Evolutionary conservation across 2,113 vertebrate genomes (phyloP), one percentile per base, ranked within the genome.

Genomic region (Takifugu bimaculatus): DNA sequence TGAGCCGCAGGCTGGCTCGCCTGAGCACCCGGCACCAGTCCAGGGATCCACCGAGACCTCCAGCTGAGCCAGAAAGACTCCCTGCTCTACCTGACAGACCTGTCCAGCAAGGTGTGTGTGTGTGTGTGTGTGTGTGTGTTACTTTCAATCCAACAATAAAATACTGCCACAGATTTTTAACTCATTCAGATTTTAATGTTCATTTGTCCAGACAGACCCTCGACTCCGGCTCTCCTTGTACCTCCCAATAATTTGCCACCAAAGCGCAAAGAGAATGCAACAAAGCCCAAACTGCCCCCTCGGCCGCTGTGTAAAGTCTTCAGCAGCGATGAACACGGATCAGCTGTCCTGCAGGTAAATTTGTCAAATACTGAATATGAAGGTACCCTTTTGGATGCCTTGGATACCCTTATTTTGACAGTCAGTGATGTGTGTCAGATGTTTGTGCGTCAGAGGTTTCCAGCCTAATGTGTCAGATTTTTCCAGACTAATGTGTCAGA

Each of bases 261-360:
- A 2, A 88, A 84, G 64, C 68, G 76, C 0, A 70, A 77, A 0
- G 75, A 83, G 61, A 72, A 69, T 61, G 2, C 68, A 4, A 77
- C 80, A 7, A 91, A 92, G 61, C 87, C 85, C 45, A 87, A 74
- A 57, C 72, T 84, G 3, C 86, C 88, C 7, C 79, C 81, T 3
- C 82, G 82, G 32, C 89, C 90, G 3, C 66, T 81, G 47, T 79
- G 70, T 48, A 91, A 71, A 45, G 77, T 79, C 64, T 93, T 93
- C 78, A 90, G 66, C 35, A 88, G 90, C 70, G 67, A 45, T 2
- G 79, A 82, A 1, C 91, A 93, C 3, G 85, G 91, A 27, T 35
- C 73, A 1, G 71, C 65, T 47, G 82, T 92, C 26, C 35, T 92
- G 43, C 80, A 91, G 87, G 90, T 91, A 80, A 13, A 35, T 10